These are phyloP conservation scores for Caenorhabditis sp. DNA, from an alignment of 2,888 invertebrate genomes.

Conservation along the genomic window DNA sequence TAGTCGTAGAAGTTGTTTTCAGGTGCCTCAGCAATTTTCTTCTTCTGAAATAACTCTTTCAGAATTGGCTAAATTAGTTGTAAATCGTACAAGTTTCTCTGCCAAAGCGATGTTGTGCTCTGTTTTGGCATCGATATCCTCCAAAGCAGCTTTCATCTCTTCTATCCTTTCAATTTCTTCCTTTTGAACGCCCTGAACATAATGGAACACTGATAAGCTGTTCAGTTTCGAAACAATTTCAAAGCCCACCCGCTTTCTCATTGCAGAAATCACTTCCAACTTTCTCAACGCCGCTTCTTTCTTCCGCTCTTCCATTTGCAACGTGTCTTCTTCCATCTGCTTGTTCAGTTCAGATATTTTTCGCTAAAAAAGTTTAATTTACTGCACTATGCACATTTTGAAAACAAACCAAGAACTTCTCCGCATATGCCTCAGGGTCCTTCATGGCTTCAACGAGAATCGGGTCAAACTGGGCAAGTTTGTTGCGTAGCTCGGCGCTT, in stretches of 20 bases:
- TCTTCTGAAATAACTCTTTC: conserved; percentile 12
- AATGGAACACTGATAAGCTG: neutral
- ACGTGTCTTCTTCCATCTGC: conserved; percentile 31
- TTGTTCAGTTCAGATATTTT: conserved; percentile 28
- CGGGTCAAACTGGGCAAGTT: conserved; percentile 23
- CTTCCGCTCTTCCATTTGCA: conserved; percentile 11
- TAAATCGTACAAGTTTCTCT: conserved; percentile 19
- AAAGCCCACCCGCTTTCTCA: conserved; percentile 17
- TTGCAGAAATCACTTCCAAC: neutral
- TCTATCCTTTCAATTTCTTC: conserved; percentile 3
- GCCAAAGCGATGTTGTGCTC: neutral
- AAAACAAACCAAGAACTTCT: conserved; percentile 10
- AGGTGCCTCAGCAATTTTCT: conserved; percentile 4
- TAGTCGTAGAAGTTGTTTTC: conserved; percentile 4
- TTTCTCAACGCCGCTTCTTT: conserved; percentile 2
- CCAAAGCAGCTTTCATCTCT: conserved; percentile 12
- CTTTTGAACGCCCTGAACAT: conserved; percentile 5
- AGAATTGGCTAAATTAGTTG: neutral
- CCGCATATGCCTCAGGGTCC: conserved; percentile 18
- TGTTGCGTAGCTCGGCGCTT: neutral
- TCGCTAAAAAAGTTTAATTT: conserved; percentile 11
- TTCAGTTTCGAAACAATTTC: too few relatives aligned
- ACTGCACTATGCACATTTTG: neutral
- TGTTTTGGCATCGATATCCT: conserved; percentile 10
- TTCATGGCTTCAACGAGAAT: conserved; percentile 29